These are phyloP conservation scores for Odontamblyopus rebecca DNA, from an alignment of 2,797 vertebrate genomes.

Conservation along the genomic window DNA sequence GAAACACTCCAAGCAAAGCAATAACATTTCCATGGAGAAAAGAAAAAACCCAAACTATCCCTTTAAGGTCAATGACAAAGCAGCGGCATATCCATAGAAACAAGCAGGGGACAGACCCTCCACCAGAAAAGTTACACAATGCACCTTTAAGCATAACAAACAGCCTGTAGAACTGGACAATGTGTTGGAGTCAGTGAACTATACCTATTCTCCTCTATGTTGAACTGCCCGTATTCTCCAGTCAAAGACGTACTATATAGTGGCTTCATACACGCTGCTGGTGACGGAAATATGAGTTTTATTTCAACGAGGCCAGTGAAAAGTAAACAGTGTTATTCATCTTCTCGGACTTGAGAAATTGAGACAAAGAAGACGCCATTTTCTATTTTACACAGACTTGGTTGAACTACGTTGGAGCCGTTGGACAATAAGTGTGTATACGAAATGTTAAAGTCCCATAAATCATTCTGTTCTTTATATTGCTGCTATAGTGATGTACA, in stretches of 20 bases:
- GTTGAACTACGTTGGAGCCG: constrained; percentile 20
- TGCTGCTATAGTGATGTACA: constrained; percentile 26
- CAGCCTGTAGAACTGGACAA: background rate
- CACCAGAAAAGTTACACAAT: too few species aligned
- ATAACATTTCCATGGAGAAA: too few species aligned
- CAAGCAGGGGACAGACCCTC: too few species aligned
- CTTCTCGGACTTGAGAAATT: background rate
- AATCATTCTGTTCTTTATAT: constrained; percentile 11
- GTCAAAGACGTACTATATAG: background rate
- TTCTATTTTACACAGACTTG: constrained; percentile 12
- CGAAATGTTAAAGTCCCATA: background rate
- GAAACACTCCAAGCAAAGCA: too few species aligned
- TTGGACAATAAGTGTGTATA: constrained; percentile 8
- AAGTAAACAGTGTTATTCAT: background rate
- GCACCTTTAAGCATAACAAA: background rate
- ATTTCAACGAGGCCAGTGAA: background rate
- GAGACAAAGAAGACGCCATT: background rate
- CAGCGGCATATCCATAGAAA: too few species aligned
- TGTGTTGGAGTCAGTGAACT: background rate
- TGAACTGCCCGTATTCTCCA: background rate
- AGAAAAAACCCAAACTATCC: too few species aligned
- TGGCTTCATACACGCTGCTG: background rate
- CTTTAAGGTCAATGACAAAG: too few species aligned
- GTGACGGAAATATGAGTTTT: background rate
- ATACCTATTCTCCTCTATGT: too few species aligned